phyloP scores from a whole-genome alignment of 2,888 invertebrate species.

The Ectemnius lituratus region DNA sequence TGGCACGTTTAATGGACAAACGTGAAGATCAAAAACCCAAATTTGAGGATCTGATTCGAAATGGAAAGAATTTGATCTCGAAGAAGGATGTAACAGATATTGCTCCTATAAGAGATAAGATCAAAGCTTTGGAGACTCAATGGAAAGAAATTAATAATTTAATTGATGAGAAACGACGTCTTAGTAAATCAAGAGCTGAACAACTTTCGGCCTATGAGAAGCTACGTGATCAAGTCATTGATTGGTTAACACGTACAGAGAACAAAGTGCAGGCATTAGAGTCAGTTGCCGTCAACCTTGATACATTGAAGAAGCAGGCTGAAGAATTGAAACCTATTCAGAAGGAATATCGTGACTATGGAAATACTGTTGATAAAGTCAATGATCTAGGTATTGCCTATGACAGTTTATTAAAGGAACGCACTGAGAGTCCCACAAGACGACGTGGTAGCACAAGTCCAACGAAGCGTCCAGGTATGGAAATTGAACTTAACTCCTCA shows the following conservation, averaged over 20 bases:
- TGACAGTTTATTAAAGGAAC: constrained; percentile 86
- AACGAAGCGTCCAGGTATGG: constrained; percentile 84
- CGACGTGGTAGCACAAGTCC: constrained; percentile 89
- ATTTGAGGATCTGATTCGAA: constrained; percentile 89
- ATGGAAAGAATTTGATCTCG: constrained; percentile 88
- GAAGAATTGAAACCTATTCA: constrained; percentile 91
- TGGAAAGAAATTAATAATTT: constrained; percentile 93
- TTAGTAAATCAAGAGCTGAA: constrained; percentile 91
- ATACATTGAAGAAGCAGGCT: constrained; percentile 89
- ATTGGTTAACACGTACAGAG: constrained; percentile 92
- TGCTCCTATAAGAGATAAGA: constrained; percentile 88
- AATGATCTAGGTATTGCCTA: constrained; percentile 94
- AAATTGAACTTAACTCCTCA: background rate
- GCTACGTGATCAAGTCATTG: constrained; percentile 88
- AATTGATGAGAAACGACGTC: constrained; percentile 90
- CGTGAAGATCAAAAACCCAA: constrained; percentile 79
- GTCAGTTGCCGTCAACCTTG: constrained; percentile 93
- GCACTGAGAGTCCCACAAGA: constrained; percentile 89
- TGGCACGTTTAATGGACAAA: constrained; percentile 81
- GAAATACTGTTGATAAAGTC: constrained; percentile 90
- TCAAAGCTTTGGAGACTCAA: constrained; percentile 91
- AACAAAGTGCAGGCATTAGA: constrained; percentile 86
- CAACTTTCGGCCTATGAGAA: constrained; percentile 92
- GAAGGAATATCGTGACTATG: constrained; percentile 93
- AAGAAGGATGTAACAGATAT: constrained; percentile 95